Evolutionary conservation across 92 coral and sea anemone species (phyloP).

Genomic region (Metridium senile): DNA sequence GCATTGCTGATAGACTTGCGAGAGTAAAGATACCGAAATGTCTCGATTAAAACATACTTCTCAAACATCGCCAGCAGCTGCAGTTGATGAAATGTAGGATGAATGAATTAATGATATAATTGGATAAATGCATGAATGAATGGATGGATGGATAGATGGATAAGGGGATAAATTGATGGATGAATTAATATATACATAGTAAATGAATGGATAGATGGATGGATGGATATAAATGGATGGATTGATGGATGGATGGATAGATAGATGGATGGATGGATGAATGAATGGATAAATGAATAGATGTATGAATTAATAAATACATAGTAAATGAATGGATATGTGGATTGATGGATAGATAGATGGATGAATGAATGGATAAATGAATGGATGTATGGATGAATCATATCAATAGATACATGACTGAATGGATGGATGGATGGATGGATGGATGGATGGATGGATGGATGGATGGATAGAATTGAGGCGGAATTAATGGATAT

Average conservation of each 20-base stretch:
- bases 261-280: background rate
- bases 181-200: background rate
- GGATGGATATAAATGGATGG: background rate
- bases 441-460: background rate
- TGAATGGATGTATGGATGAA: background rate
- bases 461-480: constrained; percentile 3
- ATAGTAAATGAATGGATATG: background rate
- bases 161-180: background rate
- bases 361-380: background rate
- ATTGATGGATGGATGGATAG: background rate
- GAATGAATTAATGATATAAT: background rate
- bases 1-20: too few species aligned
- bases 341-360: background rate
- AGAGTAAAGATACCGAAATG: too few species aligned
- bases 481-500: too few species aligned
- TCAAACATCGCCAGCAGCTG: background rate
- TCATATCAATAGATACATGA: background rate
- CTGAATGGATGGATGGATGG: background rate
- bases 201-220: background rate
- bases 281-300: background rate
- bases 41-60: too few species aligned
- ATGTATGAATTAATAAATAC: background rate
- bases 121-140: background rate
- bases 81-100: background rate
- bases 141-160: background rate